Percentiles rank a stretch among this genome's conserved stretches.
phyloP scores from a whole-genome alignment of 2,888 invertebrate genomes.

The Eupithecia tripunctaria region DNA sequence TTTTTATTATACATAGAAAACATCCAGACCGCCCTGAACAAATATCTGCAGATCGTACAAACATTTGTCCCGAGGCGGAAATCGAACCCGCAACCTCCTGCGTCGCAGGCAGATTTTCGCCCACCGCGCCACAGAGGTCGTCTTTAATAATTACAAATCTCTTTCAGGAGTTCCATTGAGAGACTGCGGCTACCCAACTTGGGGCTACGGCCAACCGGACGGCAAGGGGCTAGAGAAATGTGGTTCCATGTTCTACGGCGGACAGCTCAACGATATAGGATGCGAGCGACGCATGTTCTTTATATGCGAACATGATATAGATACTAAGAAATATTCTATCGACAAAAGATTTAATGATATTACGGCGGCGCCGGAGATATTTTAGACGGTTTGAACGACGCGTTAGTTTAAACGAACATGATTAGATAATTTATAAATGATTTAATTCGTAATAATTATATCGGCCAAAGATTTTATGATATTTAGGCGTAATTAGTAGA shows the following conservation, averaged over 20 bases:
- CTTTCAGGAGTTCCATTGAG: constrained; percentile 55
- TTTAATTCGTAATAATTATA: background rate
- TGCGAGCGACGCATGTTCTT: constrained; percentile 63
- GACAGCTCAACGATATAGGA: constrained; percentile 62
- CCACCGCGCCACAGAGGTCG: too few species aligned
- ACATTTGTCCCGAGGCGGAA: too few species aligned
- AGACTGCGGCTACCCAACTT: constrained; percentile 61
- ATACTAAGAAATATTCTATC: constrained; percentile 3
- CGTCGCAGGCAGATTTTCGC: too few species aligned
- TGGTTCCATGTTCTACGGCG: constrained; percentile 71
- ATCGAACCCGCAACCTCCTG: too few species aligned
- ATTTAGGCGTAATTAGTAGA: background rate
- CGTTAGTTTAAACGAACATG: background rate
- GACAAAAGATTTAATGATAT: constrained; percentile 14
- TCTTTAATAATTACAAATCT: too few species aligned
- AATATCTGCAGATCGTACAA: too few species aligned
- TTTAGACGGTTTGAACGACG: background rate
- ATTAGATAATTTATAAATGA: background rate
- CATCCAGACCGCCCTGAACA: too few species aligned
- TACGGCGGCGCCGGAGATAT: background rate
- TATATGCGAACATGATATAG: constrained; percentile 71
- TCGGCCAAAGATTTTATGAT: background rate
- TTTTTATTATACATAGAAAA: too few species aligned
- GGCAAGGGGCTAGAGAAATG: constrained; percentile 60
- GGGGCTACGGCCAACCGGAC: constrained; percentile 68